These are phyloP conservation scores for Pituophis catenifer DNA, from an alignment of 2,113 vertebrate genomes.

Conservation along the genomic window DNA sequence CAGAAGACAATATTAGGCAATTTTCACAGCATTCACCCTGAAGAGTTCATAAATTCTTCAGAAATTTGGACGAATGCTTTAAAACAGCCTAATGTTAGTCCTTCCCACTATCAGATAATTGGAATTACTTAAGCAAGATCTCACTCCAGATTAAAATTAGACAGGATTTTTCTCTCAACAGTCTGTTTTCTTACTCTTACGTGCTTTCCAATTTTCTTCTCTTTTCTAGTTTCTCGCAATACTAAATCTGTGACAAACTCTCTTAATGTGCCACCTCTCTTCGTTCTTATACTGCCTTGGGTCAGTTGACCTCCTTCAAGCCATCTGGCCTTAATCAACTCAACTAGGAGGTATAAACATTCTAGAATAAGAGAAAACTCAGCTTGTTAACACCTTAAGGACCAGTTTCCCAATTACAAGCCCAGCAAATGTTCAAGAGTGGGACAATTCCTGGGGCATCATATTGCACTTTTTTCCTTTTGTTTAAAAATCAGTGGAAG, in stretches of 20 bases:
- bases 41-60: background rate
- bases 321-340: conserved; percentile 36
- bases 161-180: background rate
- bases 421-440: background rate
- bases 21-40: background rate
- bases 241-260: background rate
- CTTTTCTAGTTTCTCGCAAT: background rate
- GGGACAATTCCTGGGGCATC: background rate
- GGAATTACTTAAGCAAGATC: background rate
- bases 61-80: background rate
- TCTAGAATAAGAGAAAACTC: conserved; percentile 11
- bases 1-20: background rate
- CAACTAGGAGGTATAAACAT: conserved; percentile 29
- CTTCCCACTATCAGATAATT: background rate
- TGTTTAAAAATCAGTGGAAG: background rate
- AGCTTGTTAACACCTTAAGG: conserved; percentile 24
- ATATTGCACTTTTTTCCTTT: background rate
- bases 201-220: background rate
- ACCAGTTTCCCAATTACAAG: conserved; percentile 12
- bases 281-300: background rate
- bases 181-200: background rate
- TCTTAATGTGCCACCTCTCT: background rate
- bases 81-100: background rate
- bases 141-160: background rate
- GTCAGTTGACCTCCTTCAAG: conserved; percentile 22